A percentile compares a stretch with the other conserved stretches of the same genome.
These are phyloP conservation scores for Oenanthe melanoleuca DNA, from an alignment of 2,113 vertebrate genomes.

Conservation along the genomic window DNA sequence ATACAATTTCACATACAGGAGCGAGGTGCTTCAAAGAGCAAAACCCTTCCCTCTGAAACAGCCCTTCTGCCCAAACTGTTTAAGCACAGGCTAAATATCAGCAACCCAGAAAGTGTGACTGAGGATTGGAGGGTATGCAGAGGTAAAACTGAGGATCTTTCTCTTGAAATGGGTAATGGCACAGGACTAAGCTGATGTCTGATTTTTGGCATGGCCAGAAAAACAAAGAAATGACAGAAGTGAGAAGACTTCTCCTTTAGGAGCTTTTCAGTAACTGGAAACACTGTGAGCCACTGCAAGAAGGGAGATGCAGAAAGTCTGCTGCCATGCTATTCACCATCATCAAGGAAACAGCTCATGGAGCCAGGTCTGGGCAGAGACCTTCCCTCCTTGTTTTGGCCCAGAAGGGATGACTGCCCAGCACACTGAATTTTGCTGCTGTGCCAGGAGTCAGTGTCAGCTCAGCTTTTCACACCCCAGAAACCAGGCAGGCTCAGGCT, in stretches of 20 bases:
- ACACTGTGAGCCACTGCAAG: not conserved
- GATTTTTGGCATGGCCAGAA: not conserved
- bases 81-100: not conserved
- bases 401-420: not conserved
- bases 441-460: not conserved
- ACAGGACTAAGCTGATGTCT: not conserved
- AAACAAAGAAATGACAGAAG: not conserved
- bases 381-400: not conserved
- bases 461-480: not conserved
- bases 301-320: not conserved
- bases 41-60: not conserved
- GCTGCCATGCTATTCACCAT: not conserved
- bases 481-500: not conserved
- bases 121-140: not conserved
- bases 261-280: not conserved
- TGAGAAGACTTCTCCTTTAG: not conserved
- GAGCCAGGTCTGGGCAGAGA: not conserved
- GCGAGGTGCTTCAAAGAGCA: not conserved
- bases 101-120: not conserved
- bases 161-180: not conserved
- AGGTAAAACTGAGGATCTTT: not conserved
- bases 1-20: not conserved
- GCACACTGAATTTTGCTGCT: not conserved
- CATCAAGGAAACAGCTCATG: not conserved
- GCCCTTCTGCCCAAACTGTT: not conserved